phyloP scores from a whole-genome alignment of 2,888 invertebrate genomes.

The Brenthis hecate region DNA sequence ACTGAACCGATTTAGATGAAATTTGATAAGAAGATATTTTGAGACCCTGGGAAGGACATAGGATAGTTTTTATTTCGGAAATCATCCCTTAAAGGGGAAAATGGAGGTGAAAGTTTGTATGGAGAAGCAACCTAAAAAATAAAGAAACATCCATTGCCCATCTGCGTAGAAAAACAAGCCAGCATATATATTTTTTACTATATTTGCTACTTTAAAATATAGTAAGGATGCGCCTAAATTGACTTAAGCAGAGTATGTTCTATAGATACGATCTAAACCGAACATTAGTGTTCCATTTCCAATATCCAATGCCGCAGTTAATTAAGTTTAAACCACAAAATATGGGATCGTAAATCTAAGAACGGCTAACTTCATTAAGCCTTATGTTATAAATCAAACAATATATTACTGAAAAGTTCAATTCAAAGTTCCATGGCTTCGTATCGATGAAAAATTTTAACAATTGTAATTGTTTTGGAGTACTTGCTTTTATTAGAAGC shows the following conservation, averaged over 20 bases:
- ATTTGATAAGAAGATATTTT: too few species aligned
- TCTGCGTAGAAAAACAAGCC: too few species aligned
- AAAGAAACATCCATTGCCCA: too few species aligned
- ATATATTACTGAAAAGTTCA: background rate
- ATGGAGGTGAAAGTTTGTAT: too few species aligned
- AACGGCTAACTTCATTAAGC: constrained; percentile 5
- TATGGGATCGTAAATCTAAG: constrained; percentile 13
- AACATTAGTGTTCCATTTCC: constrained; percentile 14
- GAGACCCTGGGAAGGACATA: too few species aligned
- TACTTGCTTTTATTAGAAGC: background rate
- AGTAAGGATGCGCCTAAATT: too few species aligned
- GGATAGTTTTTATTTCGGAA: too few species aligned
- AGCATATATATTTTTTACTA: too few species aligned
- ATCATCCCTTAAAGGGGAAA: too few species aligned
- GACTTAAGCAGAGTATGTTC: background rate
- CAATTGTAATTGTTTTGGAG: background rate
- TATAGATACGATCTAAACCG: background rate
- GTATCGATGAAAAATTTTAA: background rate
- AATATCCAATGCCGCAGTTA: constrained; percentile 25
- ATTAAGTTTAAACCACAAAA: constrained; percentile 30
- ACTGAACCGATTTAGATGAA: too few species aligned
- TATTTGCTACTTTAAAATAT: too few species aligned
- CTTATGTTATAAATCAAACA: background rate
- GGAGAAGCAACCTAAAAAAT: too few species aligned
- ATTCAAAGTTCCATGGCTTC: background rate